Evolutionary conservation across 1,140 invertebrate species (phyloP).

Genomic region (Achroia grisella): DNA sequence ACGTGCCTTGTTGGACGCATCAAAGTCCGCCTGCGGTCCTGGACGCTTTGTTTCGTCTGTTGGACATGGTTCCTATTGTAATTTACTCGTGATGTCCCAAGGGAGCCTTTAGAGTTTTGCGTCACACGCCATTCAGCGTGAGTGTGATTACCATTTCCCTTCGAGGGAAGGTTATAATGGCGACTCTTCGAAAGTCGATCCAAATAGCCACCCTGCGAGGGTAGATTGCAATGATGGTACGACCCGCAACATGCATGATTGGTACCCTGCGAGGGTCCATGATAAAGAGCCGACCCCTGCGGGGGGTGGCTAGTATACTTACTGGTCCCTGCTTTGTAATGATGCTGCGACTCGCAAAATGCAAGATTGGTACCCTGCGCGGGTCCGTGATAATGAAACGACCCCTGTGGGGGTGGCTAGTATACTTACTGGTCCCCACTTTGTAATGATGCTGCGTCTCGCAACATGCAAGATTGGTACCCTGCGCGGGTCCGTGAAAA

Average conservation of each 20-base stretch:
- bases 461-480: slow-evolving; percentile 4
- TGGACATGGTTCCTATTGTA: not conserved
- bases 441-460: no score
- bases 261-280: slow-evolving; percentile 8
- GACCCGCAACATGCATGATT: slow-evolving; percentile 1
- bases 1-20: not conserved
- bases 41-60: not conserved
- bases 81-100: not conserved
- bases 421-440: not conserved
- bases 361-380: slow-evolving; percentile 6
- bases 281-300: slow-evolving; percentile 3
- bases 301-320: slow-evolving; percentile 1
- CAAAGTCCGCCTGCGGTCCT: not conserved
- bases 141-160: not conserved
- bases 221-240: not conserved
- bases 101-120: not conserved
- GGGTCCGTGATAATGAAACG: no score
- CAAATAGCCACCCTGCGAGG: slow-evolving; percentile 3
- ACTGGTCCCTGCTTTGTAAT: slow-evolving; percentile 2
- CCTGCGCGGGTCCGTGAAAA: slow-evolving; percentile 7
- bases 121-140: not conserved
- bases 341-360: no score
- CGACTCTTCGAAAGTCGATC: not conserved
- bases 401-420: slow-evolving; percentile 4
- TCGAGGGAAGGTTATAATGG: not conserved